These are phyloP conservation scores for Brachionichthys hirsutus DNA, from an alignment of 2,113 vertebrate genomes.

Conservation along the genomic window DNA sequence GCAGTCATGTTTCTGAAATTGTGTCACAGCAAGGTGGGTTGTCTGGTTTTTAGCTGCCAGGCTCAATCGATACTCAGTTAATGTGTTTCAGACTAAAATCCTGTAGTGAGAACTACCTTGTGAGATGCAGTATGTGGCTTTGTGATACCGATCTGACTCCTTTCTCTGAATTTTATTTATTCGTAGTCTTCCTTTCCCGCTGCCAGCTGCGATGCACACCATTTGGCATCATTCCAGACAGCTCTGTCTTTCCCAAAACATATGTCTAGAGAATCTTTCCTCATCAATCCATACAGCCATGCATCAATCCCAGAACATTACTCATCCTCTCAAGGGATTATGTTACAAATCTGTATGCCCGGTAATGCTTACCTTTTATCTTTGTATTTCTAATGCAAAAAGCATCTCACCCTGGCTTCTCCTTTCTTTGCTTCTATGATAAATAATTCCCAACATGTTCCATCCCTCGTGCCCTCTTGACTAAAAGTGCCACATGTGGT, in stretches of 20 bases:
- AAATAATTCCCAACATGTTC: slow-evolving; percentile 29
- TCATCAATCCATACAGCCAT: slow-evolving; percentile 10
- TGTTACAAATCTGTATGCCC: not conserved
- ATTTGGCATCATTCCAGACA: slow-evolving; percentile 36
- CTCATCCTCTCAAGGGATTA: slow-evolving; percentile 8
- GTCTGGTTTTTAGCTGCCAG: slow-evolving; percentile 17
- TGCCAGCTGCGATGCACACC: slow-evolving; percentile 22
- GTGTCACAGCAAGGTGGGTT: slow-evolving; percentile 2
- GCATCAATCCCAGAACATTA: slow-evolving; percentile 1
- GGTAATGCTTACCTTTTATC: not conserved
- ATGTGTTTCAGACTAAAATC: slow-evolving; percentile 38
- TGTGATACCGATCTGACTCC: slow-evolving; percentile 14
- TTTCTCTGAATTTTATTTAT: slow-evolving; percentile 9
- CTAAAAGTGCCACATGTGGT: slow-evolving; percentile 29
- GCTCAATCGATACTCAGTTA: slow-evolving; percentile 36
- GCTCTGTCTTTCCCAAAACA: slow-evolving; percentile 25
- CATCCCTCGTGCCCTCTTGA: slow-evolving; percentile 27
- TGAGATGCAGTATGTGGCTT: slow-evolving; percentile 14
- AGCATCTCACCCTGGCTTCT: not conserved
- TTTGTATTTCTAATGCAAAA: slow-evolving; percentile 7
- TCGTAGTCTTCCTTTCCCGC: not conserved
- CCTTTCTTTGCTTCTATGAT: slow-evolving; percentile 5
- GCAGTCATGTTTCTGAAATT: slow-evolving; percentile 18
- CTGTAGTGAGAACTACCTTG: slow-evolving; percentile 17
- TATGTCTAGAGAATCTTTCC: slow-evolving; percentile 22